phyloP scores from a whole-genome alignment of 1,140 invertebrate genomes.

The Argopecten irradians region DNA sequence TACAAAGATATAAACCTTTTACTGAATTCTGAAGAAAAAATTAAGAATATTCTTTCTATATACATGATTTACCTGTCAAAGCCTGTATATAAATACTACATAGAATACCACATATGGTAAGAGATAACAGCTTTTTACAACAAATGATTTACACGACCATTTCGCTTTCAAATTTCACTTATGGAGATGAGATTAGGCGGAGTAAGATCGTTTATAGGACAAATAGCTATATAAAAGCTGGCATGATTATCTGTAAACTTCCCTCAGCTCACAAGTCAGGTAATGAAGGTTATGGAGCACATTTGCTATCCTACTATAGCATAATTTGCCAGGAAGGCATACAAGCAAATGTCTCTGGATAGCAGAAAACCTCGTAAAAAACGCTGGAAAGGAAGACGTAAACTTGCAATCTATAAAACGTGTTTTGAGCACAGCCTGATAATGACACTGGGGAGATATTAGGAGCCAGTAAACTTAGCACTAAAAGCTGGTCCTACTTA shows the following conservation, averaged over 20 bases:
- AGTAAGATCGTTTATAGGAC: not conserved
- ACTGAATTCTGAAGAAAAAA: too few species aligned
- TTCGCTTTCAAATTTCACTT: not conserved
- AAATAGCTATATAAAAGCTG: not conserved
- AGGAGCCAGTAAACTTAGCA: not conserved
- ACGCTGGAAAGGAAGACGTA: conserved; percentile 8
- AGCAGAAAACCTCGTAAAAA: conserved; percentile 9
- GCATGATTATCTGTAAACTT: not conserved
- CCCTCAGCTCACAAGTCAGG: not conserved
- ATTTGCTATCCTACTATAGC: not conserved
- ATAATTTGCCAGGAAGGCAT: not conserved
- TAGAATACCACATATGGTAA: not conserved
- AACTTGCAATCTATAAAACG: conserved; percentile 18
- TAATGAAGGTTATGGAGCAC: conserved; percentile 16
- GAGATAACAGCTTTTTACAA: not conserved
- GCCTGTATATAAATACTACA: too few species aligned
- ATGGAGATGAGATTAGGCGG: not conserved
- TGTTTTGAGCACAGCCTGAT: conserved; percentile 16
- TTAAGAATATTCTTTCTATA: too few species aligned
- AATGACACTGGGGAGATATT: not conserved
- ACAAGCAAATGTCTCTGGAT: not conserved
- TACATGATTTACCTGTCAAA: too few species aligned
- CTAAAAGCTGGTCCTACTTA: conserved; percentile 16
- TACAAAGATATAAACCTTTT: too few species aligned
- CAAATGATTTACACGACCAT: not conserved